A percentile compares a stretch with the other conserved stretches of the same genome.
Conservation (phyloP, 2,888 invertebrate genomes). For the Morpho helenor region DNA sequence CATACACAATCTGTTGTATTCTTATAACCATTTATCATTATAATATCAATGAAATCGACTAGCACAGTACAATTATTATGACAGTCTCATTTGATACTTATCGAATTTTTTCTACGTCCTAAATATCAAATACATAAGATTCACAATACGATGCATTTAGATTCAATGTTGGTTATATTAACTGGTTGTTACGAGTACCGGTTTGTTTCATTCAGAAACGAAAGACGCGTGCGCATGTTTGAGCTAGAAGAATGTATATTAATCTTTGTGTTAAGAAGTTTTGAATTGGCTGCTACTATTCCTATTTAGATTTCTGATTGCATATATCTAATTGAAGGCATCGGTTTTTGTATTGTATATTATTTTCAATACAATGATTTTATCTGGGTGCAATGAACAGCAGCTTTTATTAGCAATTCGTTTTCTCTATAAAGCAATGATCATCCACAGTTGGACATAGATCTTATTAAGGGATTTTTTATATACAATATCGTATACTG, state of each 20-base stretch:
- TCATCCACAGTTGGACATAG: no score
- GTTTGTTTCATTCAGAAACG: conserved; percentile 55
- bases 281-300: conserved; percentile 3
- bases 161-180: conserved; percentile 22
- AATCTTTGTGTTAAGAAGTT: conserved; percentile 11
- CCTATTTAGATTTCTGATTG: background rate
- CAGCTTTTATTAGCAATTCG: no score
- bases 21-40: conserved; percentile 58
- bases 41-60: conserved; percentile 62
- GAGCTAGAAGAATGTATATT: conserved; percentile 19
- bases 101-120: conserved; percentile 2
- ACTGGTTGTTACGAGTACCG: conserved; percentile 45
- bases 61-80: conserved; percentile 48
- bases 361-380: no score
- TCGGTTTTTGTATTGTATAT: no score
- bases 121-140: conserved; percentile 14
- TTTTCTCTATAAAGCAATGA: no score
- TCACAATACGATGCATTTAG: conserved; percentile 16
- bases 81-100: conserved; percentile 26
- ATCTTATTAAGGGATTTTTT: no score
- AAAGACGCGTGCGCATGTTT: conserved; percentile 30
- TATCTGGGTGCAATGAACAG: no score
- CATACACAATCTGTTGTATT: conserved; percentile 42
- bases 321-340: no score
- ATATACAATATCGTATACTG: no score